Evolutionary conservation across 2,113 vertebrate genomes (phyloP), one percentile per base, ranked within the genome.

Genomic region (Lethenteron camtschaticum): DNA sequence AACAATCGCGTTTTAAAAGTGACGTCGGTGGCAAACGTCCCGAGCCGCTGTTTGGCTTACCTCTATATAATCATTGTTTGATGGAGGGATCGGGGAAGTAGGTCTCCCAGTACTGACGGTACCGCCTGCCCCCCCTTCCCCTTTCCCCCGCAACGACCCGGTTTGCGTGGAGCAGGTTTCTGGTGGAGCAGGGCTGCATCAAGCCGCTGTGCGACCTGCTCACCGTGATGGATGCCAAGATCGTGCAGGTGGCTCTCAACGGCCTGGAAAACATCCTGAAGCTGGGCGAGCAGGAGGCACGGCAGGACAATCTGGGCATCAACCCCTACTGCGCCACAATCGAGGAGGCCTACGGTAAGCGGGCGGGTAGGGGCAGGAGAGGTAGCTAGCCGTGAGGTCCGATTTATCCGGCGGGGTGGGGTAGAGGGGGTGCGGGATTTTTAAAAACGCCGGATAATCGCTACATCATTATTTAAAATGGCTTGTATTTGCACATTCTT

Each of bases 181-280:
- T 97, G 10, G 94, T 96, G 77, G 90, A 94, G 69, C 79, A 90
- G 63, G 89, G 91, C 69, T 96, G 90, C 75, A 91, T 97, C 78
- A 94, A 95, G 79, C 94, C 91, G 3, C 83, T 96, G 66, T 97
- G 94, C 58, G 94, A 97, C 78, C 85, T 97, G 63, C 90, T 97
- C 71, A 95, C 94, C 3, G 85, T 95, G 69, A 95, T 96, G 94
- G 94, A 97, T 77, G 87, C 90, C 70, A 97, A 96, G 82, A 95
- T 97, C 58, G 90, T 97, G 73, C 91, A 97, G 73, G 90, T 97
- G 76, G 89, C 94, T 12, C 80, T 96, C 70, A 96, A 87, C 68
- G 91, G 94, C 68, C 79, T 97, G 68, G 94, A 97, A 79, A 96
- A 95, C 75, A 95, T 97, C 77, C 79, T 97, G 76, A 82, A 89